Conservation (phyloP, 2,113 vertebrate genomes). For the Opisthocomus hoazin region DNA sequence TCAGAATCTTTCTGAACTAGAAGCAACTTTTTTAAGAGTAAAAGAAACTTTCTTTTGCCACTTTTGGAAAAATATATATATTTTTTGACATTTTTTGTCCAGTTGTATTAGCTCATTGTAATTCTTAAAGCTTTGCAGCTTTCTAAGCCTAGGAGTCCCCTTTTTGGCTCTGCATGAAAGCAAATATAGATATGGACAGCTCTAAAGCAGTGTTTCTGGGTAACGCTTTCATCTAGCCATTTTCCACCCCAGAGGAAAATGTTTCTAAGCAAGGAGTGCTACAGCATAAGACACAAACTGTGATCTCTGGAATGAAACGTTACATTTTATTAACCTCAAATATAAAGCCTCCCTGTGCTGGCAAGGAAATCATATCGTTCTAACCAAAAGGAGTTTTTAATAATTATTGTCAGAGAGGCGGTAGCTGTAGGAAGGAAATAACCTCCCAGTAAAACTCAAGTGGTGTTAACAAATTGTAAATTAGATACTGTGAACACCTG, state of each 20-base stretch:
- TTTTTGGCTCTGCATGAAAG: not conserved
- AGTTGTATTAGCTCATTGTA: not conserved
- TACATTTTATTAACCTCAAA: slow-evolving; percentile 59
- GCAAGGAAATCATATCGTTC: not conserved
- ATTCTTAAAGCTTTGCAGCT: not conserved
- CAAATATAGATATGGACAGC: not conserved
- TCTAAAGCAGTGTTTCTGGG: not conserved
- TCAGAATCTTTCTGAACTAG: not conserved
- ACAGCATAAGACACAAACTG: slow-evolving; percentile 44
- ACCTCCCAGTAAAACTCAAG: not conserved
- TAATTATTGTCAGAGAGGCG: slow-evolving; percentile 5
- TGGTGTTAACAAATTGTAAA: slow-evolving; percentile 6
- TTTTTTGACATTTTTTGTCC: not conserved
- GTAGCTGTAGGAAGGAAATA: not conserved
- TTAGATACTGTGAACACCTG: not conserved
- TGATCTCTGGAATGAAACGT: not conserved
- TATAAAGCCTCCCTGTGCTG: not conserved
- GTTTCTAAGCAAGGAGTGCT: slow-evolving; percentile 8
- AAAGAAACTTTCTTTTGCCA: not conserved
- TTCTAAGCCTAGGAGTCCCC: not conserved
- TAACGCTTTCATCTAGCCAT: not conserved
- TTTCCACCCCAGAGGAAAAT: slow-evolving; percentile 31
- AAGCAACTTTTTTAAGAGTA: not conserved
- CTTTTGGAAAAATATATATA: not conserved
- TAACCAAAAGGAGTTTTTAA: not conserved